Evolutionary conservation across 2,113 vertebrate species (phyloP).

Genomic region (Phrynocephalus versicolor): DNA sequence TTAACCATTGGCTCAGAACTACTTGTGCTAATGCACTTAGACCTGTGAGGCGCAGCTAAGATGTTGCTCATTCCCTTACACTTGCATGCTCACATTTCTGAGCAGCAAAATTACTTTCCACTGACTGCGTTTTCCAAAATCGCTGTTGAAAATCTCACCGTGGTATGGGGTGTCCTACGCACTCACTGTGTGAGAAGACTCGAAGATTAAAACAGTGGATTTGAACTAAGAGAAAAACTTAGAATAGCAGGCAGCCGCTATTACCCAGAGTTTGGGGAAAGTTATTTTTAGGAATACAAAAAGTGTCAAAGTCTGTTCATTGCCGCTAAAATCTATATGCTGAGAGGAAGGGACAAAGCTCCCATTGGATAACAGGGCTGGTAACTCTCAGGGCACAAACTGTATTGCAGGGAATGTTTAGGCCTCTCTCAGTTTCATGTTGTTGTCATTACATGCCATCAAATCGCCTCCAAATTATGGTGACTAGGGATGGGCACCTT

Average conservation of each 20-base stretch:
- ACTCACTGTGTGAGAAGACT: not conserved
- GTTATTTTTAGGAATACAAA: too few relatives aligned
- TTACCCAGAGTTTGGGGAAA: too few relatives aligned
- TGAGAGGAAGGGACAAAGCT: not conserved
- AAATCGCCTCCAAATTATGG: not conserved
- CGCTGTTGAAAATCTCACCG: slow-evolving; percentile 36
- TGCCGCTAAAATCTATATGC: not conserved
- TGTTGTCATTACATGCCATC: too few relatives aligned
- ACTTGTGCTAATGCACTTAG: slow-evolving; percentile 38
- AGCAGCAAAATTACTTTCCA: slow-evolving; percentile 20
- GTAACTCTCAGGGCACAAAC: too few relatives aligned
- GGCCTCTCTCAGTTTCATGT: too few relatives aligned
- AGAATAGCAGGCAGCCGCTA: not conserved
- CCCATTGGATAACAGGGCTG: too few relatives aligned
- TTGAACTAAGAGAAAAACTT: not conserved
- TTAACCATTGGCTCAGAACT: slow-evolving; percentile 22
- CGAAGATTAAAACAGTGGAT: slow-evolving; percentile 6
- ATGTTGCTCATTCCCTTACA: not conserved
- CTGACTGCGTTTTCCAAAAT: not conserved
- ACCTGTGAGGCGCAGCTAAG: slow-evolving; percentile 35
- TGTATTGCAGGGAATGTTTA: too few relatives aligned
- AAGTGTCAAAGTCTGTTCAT: not conserved
- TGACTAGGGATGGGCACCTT: too few relatives aligned
- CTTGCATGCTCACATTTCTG: slow-evolving; percentile 2
- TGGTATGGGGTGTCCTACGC: slow-evolving; percentile 24